phyloP scores from a whole-genome alignment of 2,113 vertebrate genomes.

The Synchiropus splendidus region DNA sequence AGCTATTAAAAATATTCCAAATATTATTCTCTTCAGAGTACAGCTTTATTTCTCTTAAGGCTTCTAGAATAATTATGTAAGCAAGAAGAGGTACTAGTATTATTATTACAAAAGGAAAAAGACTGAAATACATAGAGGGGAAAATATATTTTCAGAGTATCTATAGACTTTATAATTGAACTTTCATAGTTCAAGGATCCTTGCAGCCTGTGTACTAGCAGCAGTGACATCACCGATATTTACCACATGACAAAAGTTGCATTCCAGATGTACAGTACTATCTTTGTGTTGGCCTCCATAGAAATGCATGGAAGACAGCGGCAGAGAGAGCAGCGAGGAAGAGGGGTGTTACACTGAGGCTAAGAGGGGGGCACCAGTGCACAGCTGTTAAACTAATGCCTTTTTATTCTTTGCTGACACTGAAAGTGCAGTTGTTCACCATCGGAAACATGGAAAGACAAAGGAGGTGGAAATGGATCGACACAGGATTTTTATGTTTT shows the following conservation, averaged over 20 bases:
- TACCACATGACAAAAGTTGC: conserved; percentile 72
- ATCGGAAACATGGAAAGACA: conserved; percentile 23
- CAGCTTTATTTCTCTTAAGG: too few species aligned
- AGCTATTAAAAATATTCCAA: too few species aligned
- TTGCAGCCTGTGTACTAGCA: conserved; percentile 40
- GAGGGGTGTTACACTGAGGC: conserved; percentile 29
- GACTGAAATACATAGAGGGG: background rate
- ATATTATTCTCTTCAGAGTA: too few species aligned
- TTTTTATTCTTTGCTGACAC: conserved; percentile 28
- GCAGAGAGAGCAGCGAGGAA: conserved; percentile 5
- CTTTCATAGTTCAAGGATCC: conserved; percentile 61
- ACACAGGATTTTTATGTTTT: too few species aligned
- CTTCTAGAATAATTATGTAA: too few species aligned
- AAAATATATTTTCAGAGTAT: conserved; percentile 1
- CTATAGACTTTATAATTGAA: conserved; percentile 43
- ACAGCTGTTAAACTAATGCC: conserved; percentile 68
- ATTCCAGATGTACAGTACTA: conserved; percentile 72
- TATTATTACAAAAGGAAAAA: background rate
- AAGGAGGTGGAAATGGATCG: conserved; percentile 28
- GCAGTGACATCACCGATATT: conserved; percentile 48
- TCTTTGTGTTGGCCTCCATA: conserved; percentile 68
- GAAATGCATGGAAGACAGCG: conserved; percentile 58
- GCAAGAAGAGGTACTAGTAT: too few species aligned
- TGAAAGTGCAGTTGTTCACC: conserved; percentile 19
- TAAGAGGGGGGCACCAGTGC: conserved; percentile 45